Evolutionary conservation across 2,797 vertebrate genomes (phyloP).

Genomic region (Kryptolebias ocellatus): DNA sequence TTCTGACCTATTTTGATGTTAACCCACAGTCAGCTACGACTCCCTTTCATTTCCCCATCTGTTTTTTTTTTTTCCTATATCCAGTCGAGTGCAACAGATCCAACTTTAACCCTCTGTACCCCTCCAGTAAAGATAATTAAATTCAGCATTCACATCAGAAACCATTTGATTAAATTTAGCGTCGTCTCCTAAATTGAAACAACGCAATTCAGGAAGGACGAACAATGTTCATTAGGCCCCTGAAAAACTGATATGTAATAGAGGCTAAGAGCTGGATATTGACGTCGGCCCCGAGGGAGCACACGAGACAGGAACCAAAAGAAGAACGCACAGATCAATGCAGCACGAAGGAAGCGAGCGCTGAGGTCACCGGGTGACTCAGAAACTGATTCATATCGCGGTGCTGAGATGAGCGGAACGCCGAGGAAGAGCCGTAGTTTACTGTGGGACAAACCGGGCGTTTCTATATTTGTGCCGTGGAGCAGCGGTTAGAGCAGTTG

Average conservation of each 20-base stretch:
- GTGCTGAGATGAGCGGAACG: constrained; percentile 5
- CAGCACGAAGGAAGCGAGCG: neutral
- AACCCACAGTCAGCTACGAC: neutral
- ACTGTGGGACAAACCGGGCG: constrained; percentile 5
- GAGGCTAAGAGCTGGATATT: neutral
- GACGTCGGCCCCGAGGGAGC: neutral
- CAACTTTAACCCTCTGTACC: neutral
- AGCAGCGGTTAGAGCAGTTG: no score
- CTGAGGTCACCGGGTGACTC: neutral
- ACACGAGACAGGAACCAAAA: neutral
- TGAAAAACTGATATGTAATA: neutral
- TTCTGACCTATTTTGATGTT: neutral
- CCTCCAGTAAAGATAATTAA: no score
- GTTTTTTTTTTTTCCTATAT: neutral
- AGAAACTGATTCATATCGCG: constrained; percentile 8
- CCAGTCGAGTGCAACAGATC: neutral
- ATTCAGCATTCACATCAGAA: no score
- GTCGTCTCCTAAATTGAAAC: neutral
- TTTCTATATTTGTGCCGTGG: constrained; percentile 7
- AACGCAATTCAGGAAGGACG: neutral
- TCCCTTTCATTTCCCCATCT: neutral
- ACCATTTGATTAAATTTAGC: neutral
- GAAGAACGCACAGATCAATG: neutral
- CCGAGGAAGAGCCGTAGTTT: neutral
- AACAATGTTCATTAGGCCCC: neutral